phyloP scores from a whole-genome alignment of 2,797 vertebrate genomes.

The Cuniculus paca region DNA sequence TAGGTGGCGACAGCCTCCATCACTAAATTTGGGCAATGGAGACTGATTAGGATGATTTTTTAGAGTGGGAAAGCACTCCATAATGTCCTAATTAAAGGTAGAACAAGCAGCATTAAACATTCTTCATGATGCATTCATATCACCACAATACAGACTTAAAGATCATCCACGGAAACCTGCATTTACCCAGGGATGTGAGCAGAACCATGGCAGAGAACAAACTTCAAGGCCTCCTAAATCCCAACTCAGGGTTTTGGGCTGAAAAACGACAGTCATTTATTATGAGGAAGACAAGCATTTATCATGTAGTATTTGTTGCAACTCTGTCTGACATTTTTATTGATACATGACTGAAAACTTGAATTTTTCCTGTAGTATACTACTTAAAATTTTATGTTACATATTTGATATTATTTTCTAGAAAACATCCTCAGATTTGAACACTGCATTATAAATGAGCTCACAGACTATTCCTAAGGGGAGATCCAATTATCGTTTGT shows the following conservation, averaged over 20 bases:
- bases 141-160: neutral
- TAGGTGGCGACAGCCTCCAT: neutral
- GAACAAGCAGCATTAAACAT: neutral
- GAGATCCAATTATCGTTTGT: neutral
- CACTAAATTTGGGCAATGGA: neutral
- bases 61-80: rapidly evolving
- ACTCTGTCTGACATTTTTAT: constrained; percentile 47
- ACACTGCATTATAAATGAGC: neutral
- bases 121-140: neutral
- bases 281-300: constrained; percentile 1
- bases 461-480: neutral
- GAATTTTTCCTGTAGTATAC: neutral
- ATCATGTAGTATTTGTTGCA: neutral
- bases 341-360: constrained; percentile 27
- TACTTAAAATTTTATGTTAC: constrained; percentile 9
- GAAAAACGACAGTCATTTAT: neutral
- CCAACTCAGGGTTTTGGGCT: neutral
- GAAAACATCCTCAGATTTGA: neutral
- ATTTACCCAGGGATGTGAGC: neutral
- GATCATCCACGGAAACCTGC: neutral
- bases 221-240: neutral
- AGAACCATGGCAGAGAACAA: neutral
- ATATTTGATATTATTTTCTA: constrained; percentile 6
- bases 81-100: neutral
- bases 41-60: neutral